Conservation (phyloP, 2,113 vertebrate species). For the Nasalis larvatus region DNA sequence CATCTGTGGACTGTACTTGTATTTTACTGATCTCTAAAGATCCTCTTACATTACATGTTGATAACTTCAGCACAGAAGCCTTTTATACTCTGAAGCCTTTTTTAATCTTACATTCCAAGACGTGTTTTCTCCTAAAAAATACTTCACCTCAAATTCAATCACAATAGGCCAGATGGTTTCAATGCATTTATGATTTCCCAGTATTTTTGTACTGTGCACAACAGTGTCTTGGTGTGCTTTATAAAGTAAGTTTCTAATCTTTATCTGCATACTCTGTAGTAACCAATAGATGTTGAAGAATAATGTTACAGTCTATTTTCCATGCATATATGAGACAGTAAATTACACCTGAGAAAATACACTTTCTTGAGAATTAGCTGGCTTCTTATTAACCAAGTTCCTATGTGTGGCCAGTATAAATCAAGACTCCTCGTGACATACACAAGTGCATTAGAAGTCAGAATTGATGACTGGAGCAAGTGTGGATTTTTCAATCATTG, state of each 20-base stretch:
- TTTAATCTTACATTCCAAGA: neutral
- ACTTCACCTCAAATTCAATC: neutral
- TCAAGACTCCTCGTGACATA: neutral
- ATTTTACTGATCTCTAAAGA: neutral
- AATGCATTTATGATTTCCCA: neutral
- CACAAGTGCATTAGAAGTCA: neutral
- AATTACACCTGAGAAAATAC: neutral
- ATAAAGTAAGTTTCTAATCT: neutral
- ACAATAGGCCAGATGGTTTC: neutral
- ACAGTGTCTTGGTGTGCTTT: neutral
- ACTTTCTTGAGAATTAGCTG: neutral
- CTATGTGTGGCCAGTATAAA: neutral
- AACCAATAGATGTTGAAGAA: neutral
- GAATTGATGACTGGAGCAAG: neutral
- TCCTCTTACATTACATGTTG: neutral
- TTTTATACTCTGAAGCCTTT: neutral
- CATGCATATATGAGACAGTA: neutral
- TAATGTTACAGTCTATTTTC: neutral
- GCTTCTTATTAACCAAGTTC: neutral
- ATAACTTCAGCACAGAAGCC: neutral
- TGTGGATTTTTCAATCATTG: neutral
- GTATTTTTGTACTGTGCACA: neutral
- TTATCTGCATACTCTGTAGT: neutral
- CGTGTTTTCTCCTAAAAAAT: neutral
- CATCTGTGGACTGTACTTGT: neutral